Conservation (phyloP, 2,888 invertebrate species). For the Acleris emargana region DNA sequence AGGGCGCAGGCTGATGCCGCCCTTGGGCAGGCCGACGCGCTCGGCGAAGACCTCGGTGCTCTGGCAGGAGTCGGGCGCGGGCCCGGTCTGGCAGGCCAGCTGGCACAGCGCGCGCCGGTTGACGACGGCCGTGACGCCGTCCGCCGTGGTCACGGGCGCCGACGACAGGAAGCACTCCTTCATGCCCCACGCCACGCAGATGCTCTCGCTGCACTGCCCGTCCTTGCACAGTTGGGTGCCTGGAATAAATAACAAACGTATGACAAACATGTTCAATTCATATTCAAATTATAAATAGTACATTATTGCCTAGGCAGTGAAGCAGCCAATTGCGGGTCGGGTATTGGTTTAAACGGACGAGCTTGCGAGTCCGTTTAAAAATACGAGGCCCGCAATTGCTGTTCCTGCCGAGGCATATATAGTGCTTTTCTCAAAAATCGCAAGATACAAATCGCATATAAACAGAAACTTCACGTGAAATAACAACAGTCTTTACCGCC, state of each 20-base stretch:
- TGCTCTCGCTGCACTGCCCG: slow-evolving; percentile 97
- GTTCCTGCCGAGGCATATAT: too few relatives aligned
- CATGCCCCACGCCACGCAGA: slow-evolving; percentile 97
- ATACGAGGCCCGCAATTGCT: too few relatives aligned
- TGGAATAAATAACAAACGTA: slow-evolving; percentile 43
- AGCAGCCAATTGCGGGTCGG: too few relatives aligned
- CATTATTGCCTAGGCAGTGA: too few relatives aligned
- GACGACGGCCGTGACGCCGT: slow-evolving; percentile 83
- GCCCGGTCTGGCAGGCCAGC: slow-evolving; percentile 96
- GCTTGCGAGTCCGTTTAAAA: too few relatives aligned
- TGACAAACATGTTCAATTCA: too few relatives aligned
- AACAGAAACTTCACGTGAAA: too few relatives aligned
- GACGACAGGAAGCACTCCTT: slow-evolving; percentile 97
- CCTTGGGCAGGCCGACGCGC: slow-evolving; percentile 88
- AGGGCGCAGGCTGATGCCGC: slow-evolving; percentile 94
- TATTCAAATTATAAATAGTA: too few relatives aligned
- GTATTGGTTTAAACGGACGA: too few relatives aligned
- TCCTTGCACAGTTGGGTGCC: slow-evolving; percentile 91
- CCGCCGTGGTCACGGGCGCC: slow-evolving; percentile 83
- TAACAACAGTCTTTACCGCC: too few relatives aligned
- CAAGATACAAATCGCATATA: too few relatives aligned
- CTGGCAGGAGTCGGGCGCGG: slow-evolving; percentile 88
- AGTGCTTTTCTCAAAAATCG: too few relatives aligned
- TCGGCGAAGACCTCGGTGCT: slow-evolving; percentile 95
- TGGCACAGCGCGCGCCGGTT: slow-evolving; percentile 96